Percentiles rank a stretch among this genome's conserved stretches.
These are phyloP conservation scores for Puffinus mauretanicus DNA, from an alignment of 2,113 vertebrate genomes.

Conservation along the genomic window DNA sequence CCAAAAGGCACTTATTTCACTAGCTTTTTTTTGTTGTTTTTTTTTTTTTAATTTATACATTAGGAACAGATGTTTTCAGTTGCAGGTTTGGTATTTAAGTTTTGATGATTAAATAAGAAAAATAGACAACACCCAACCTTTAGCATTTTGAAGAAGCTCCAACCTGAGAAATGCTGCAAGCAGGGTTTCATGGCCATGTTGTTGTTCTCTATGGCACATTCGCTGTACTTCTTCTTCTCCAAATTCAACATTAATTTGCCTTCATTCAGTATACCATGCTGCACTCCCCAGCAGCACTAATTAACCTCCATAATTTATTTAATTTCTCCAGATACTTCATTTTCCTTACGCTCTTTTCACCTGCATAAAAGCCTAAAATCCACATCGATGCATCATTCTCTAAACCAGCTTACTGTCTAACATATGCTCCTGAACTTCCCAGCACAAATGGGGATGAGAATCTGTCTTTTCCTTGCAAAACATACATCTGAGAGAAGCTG, in stretches of 20 bases:
- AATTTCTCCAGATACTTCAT: neutral
- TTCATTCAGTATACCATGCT: neutral
- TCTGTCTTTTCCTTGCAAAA: neutral
- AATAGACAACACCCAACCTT: neutral
- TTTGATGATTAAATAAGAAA: neutral
- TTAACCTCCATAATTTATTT: neutral
- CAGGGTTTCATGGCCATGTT: conserved; percentile 41
- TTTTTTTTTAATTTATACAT: neutral
- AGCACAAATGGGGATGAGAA: neutral
- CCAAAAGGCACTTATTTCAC: neutral
- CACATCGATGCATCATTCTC: accelerated
- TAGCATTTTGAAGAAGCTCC: neutral
- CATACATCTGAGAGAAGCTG: neutral
- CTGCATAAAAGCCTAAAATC: neutral
- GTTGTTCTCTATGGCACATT: neutral
- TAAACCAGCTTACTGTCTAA: neutral
- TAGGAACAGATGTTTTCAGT: neutral
- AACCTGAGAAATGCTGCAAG: conserved; percentile 27
- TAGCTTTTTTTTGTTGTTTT: neutral
- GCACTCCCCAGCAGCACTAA: neutral
- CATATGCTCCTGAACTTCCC: conserved; percentile 15
- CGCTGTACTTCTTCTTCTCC: neutral
- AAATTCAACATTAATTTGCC: neutral
- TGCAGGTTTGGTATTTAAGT: neutral
- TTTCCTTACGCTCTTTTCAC: conserved; percentile 25